phyloP scores from a whole-genome alignment of 2,888 invertebrate genomes.

The Baccha elongata region DNA sequence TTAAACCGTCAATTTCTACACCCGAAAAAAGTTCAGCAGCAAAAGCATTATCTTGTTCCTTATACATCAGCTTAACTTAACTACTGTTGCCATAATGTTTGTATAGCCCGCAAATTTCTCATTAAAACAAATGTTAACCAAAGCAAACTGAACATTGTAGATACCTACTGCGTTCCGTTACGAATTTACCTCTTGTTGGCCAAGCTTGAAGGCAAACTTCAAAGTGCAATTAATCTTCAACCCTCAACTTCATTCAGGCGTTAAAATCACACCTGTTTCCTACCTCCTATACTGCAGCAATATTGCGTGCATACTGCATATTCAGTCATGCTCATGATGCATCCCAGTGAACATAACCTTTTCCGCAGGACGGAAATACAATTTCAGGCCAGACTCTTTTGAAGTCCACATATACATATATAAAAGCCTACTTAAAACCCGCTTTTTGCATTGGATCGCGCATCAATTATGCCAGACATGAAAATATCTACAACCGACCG shows the following conservation, averaged over 20 bases:
- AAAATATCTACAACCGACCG: conserved; percentile 1
- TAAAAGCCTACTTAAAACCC: conserved; percentile 44
- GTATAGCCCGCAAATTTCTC: background rate
- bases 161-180: conserved; percentile 7
- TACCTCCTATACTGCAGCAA: background rate
- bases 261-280: conserved; percentile 46
- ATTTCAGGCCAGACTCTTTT: conserved; percentile 7
- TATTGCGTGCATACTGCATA: background rate
- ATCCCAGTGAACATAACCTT: conserved; percentile 30
- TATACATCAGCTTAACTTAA: conserved; percentile 5
- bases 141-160: background rate
- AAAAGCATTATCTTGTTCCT: too few relatives aligned
- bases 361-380: conserved; percentile 24
- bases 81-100: background rate
- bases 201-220: conserved; percentile 34
- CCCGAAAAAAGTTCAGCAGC: background rate
- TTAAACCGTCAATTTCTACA: too few relatives aligned
- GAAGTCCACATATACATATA: background rate
- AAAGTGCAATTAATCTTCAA: conserved; percentile 61
- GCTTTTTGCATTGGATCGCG: conserved; percentile 29
- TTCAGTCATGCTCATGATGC: conserved; percentile 24
- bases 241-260: conserved; percentile 56
- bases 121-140: conserved; percentile 8
- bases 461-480: conserved; percentile 48
- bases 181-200: conserved; percentile 13